phyloP scores from a whole-genome alignment of 2,797 vertebrate genomes.

The Nyctibius grandis region DNA sequence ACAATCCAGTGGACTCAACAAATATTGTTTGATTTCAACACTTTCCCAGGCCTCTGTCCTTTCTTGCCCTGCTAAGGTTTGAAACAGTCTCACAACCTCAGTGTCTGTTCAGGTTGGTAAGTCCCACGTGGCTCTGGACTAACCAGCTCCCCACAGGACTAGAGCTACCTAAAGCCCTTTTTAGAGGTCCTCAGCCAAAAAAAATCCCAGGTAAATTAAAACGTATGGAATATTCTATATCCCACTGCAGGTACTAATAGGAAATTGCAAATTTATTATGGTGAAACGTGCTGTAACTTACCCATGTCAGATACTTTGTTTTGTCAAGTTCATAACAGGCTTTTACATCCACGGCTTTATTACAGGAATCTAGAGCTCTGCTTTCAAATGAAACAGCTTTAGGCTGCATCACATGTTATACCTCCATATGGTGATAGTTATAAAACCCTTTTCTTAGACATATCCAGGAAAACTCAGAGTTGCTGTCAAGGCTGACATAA shows the following conservation, averaged over 20 bases:
- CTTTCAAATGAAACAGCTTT: constrained; percentile 51
- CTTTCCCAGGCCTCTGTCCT: not conserved
- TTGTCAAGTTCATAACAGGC: not conserved
- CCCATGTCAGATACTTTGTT: not conserved
- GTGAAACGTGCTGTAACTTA: not conserved
- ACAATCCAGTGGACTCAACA: not conserved
- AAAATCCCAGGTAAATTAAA: not conserved
- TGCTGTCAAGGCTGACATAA: constrained; percentile 37
- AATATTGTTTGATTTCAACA: not conserved
- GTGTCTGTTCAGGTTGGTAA: not conserved
- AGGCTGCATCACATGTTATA: constrained; percentile 6
- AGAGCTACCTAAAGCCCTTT: not conserved
- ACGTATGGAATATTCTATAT: not conserved
- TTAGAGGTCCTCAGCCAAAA: not conserved
- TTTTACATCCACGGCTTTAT: not conserved
- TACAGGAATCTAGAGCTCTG: constrained; percentile 1
- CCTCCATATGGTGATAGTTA: constrained; percentile 29
- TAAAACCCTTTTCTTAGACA: constrained; percentile 30
- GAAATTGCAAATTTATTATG: not conserved
- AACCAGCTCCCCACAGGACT: not conserved
- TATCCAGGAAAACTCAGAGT: constrained; percentile 2
- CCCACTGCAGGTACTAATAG: not conserved
- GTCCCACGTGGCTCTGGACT: not conserved
- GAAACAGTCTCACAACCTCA: not conserved
- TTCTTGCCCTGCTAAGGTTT: not conserved